Evolutionary conservation across 1,140 invertebrate species (phyloP).

Genomic region (Ceratina australensis): DNA sequence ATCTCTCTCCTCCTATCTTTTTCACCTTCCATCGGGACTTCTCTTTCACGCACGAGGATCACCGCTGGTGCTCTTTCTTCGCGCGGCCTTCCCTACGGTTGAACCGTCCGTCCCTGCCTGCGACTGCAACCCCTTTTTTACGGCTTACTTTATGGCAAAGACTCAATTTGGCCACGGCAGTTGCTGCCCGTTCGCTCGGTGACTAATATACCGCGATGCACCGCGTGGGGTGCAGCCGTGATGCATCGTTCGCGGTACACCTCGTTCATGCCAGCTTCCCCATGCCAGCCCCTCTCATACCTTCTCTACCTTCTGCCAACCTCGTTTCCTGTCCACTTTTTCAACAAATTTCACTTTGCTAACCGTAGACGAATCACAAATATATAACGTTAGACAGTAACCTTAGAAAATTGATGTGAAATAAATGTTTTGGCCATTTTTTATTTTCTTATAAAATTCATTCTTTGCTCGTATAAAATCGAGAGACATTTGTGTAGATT

Average conservation of each 20-base stretch:
- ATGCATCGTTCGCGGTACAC: slow-evolving; percentile 67
- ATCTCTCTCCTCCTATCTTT: neutral
- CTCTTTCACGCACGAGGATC: neutral
- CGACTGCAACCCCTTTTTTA: slow-evolving; percentile 64
- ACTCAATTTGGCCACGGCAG: slow-evolving; percentile 76
- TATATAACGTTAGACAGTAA: no score
- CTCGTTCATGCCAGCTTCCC: slow-evolving; percentile 21
- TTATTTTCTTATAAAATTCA: no score
- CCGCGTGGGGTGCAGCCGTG: slow-evolving; percentile 65
- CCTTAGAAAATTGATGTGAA: no score
- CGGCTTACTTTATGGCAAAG: slow-evolving; percentile 78
- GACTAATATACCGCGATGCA: slow-evolving; percentile 70
- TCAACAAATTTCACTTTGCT: neutral
- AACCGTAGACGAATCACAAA: neutral
- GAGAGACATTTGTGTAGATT: no score
- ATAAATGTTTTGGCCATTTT: no score
- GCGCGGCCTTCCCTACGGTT: slow-evolving; percentile 41
- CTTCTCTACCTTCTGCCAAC: slow-evolving; percentile 8
- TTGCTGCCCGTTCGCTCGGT: slow-evolving; percentile 61
- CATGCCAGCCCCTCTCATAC: no score
- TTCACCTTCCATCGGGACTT: neutral
- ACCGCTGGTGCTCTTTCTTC: slow-evolving; percentile 14
- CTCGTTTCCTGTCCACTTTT: neutral
- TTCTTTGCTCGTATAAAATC: no score
- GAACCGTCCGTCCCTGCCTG: slow-evolving; percentile 61